Conservation (phyloP, 2,888 invertebrate genomes). For the Latrodectus hesperus region DNA sequence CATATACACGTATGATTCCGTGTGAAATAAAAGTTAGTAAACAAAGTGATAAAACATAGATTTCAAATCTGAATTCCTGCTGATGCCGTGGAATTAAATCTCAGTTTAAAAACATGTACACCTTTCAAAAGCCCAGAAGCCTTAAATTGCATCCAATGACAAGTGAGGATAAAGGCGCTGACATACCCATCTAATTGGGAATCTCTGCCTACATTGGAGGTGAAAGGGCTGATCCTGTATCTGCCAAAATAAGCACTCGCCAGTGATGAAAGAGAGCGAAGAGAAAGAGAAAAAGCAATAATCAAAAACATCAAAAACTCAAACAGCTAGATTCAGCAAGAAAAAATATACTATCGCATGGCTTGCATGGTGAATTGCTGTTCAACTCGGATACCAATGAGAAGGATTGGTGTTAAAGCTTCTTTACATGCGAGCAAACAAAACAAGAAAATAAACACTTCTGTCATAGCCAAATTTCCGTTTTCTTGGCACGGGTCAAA, state of each 20-base stretch:
- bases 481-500: constrained; percentile 23
- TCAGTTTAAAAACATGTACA: too few relatives aligned
- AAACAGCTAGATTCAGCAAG: constrained; percentile 23
- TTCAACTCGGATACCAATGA: neutral
- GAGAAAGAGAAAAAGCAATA: neutral
- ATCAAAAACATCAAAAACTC: neutral
- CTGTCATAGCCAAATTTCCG: neutral
- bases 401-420: neutral
- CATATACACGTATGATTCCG: too few relatives aligned
- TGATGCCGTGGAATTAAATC: too few relatives aligned
- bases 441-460: constrained; percentile 2
- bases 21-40: too few relatives aligned
- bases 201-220: neutral
- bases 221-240: constrained; percentile 4
- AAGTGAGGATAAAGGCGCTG: neutral
- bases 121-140: too few relatives aligned
- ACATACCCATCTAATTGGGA: constrained; percentile 29
- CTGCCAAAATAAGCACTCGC: constrained; percentile 3
- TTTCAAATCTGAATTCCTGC: too few relatives aligned
- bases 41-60: too few relatives aligned
- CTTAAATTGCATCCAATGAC: too few relatives aligned
- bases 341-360: constrained; percentile 1
- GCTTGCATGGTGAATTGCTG: neutral
- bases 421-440: neutral
- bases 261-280: neutral